Base-by-base conservation (phyloP, 2,888 invertebrate species). In the Ornithoptera priamus region DNA sequence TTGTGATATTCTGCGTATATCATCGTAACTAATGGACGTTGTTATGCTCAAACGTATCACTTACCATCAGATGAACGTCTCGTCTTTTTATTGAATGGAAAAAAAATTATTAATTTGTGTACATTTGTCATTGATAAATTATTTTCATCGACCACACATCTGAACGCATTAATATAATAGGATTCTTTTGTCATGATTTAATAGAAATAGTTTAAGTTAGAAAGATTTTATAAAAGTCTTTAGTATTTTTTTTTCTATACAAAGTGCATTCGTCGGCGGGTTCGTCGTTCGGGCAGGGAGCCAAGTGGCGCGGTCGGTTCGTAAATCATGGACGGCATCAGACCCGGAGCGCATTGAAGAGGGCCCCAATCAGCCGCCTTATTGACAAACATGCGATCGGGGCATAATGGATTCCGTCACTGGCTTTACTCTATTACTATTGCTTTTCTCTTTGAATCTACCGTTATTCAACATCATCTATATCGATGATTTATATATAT, bases 361-460 rank as follows among this genome's bases (percentile, higher is more conserved):
- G 88, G 15, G 39, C 81, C 83, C 86, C 89, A 90, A 90, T 90
- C 90, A 90, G 84, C 82, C 86, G 84, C 83, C 80, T 86, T 88
- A 90, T 90, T 90, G 90, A 90, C 91, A 90, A 90, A 90, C 90
- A 89, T 89, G 90, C 87, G 85, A 85, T 83, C 81, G 78, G 79
- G 77, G 81, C 80, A 86, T 88, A 90, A 89, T 90, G 87, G 87
- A 87, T 84, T 86, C 84, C 77, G 80, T 81, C 77, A 81, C 81
- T 71, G 73, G 74, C 77, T 78, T 76, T 81, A 77, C 77, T 79
- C 80, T 81, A 74, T 77, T 73, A 82, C 78, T 72, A 76, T 79
- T 76, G 78, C 77, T 79, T 81, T 78, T 77, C 73, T 78, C 77
- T 77, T 81, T 80, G 75, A 81, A 77, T 81, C 74, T 71, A 75